Evolutionary conservation across 2,113 vertebrate genomes (phyloP).

Genomic region (Melanocharis versteri): DNA sequence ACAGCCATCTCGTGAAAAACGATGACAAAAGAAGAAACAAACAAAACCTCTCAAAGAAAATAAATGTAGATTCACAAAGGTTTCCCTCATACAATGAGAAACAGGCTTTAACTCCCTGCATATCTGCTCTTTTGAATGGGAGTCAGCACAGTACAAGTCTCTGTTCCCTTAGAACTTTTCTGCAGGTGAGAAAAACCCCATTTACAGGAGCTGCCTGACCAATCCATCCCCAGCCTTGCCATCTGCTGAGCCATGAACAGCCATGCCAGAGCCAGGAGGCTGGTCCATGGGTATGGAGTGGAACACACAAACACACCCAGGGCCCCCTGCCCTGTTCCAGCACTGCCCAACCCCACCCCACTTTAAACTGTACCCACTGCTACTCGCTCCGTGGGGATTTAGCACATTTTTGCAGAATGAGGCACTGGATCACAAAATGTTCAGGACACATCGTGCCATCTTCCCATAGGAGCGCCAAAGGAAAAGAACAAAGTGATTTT

Average conservation of each 20-base stretch:
- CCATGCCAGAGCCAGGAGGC: neutral
- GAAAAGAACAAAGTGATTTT: neutral
- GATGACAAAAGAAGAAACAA: constrained; percentile 52
- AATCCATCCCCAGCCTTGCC: neutral
- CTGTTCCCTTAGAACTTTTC: neutral
- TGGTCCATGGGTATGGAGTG: rapidly evolving
- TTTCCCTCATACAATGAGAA: neutral
- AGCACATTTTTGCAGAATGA: neutral
- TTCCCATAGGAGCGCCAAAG: rapidly evolving
- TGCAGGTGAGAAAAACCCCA: neutral
- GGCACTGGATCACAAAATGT: neutral
- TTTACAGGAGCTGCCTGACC: neutral
- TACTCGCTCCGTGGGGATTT: neutral
- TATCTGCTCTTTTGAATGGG: neutral
- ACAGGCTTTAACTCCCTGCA: neutral
- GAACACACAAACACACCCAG: neutral
- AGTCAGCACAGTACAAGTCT: neutral
- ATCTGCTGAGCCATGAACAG: rapidly evolving
- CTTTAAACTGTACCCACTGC: neutral
- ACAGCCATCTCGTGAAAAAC: constrained; percentile 10
- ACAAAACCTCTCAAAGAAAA: constrained; percentile 39
- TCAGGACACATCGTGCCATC: neutral
- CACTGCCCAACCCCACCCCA: rapidly evolving
- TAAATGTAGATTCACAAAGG: neutral
- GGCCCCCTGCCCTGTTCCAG: neutral